These are phyloP conservation scores for Petromus typicus DNA, from an alignment of 2,113 vertebrate genomes.

Conservation along the genomic window DNA sequence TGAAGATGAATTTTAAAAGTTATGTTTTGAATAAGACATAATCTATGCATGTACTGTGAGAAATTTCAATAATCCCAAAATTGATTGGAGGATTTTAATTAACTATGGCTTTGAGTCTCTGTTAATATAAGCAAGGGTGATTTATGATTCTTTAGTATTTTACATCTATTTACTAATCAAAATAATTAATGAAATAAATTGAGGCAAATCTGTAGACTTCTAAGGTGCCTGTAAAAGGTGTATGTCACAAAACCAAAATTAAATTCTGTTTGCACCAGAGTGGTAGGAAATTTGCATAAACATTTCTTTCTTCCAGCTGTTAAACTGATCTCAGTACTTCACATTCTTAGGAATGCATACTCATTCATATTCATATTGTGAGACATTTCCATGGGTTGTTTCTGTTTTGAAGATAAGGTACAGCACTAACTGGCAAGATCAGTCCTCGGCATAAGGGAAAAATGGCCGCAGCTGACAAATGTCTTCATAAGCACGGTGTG, in stretches of 20 bases:
- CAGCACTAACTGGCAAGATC: not conserved
- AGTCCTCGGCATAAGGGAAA: conserved; percentile 49
- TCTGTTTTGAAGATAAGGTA: not conserved
- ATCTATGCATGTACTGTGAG: not conserved
- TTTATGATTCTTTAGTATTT: not conserved
- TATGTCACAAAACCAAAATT: not conserved
- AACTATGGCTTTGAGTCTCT: not conserved
- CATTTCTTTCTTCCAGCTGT: not conserved
- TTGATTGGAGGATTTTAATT: not conserved
- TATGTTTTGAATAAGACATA: conserved; percentile 20
- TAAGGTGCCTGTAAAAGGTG: not conserved
- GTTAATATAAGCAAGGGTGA: not conserved
- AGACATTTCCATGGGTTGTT: not conserved
- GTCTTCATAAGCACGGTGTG: conserved; percentile 33
- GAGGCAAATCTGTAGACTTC: not conserved
- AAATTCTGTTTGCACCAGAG: conserved; percentile 6
- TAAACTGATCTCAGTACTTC: conserved; percentile 3
- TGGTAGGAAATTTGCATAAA: not conserved
- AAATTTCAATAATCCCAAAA: conserved; percentile 25
- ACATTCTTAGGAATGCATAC: not conserved
- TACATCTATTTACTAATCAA: not conserved
- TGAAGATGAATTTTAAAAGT: not conserved
- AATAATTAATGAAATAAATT: not conserved
- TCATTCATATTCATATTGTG: conserved; percentile 4
- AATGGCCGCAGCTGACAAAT: conserved; percentile 8